Conservation (phyloP, 2,797 vertebrate species). For the Crypturellus tataupa region DNA sequence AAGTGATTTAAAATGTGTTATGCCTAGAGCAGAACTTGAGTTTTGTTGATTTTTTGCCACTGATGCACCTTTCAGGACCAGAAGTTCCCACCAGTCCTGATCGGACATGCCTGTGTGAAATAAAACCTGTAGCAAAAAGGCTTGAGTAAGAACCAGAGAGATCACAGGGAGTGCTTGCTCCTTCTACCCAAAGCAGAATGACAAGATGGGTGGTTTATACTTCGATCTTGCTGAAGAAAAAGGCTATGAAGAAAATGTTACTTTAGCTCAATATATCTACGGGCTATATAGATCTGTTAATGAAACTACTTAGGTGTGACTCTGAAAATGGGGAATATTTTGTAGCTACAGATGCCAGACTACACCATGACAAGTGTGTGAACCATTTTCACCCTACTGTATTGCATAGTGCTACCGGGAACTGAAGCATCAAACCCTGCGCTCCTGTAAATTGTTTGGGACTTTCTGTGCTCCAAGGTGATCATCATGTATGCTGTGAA, state of each 20-base stretch:
- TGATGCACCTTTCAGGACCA: not conserved
- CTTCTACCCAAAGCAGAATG: not conserved
- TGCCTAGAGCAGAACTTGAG: not conserved
- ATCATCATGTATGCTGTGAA: not conserved
- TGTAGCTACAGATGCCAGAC: not conserved
- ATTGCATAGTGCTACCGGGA: not conserved
- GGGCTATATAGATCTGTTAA: not conserved
- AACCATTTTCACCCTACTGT: conserved; percentile 5
- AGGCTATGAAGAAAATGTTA: not conserved
- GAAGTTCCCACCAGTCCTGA: not conserved
- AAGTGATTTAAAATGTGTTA: not conserved
- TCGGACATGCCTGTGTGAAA: not conserved
- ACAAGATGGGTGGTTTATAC: not conserved
- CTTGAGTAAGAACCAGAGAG: not conserved
- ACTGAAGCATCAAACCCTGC: not conserved
- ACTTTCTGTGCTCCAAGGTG: not conserved
- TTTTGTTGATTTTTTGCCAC: not conserved
- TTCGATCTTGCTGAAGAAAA: not conserved
- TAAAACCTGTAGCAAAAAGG: not conserved
- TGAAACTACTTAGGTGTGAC: not conserved
- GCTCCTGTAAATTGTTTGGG: not conserved
- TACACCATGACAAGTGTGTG: not conserved
- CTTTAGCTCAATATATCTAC: not conserved
- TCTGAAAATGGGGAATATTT: not conserved
- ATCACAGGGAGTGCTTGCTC: not conserved